Conservation (phyloP, 2,888 invertebrate genomes). For the Tenthredo notha region DNA sequence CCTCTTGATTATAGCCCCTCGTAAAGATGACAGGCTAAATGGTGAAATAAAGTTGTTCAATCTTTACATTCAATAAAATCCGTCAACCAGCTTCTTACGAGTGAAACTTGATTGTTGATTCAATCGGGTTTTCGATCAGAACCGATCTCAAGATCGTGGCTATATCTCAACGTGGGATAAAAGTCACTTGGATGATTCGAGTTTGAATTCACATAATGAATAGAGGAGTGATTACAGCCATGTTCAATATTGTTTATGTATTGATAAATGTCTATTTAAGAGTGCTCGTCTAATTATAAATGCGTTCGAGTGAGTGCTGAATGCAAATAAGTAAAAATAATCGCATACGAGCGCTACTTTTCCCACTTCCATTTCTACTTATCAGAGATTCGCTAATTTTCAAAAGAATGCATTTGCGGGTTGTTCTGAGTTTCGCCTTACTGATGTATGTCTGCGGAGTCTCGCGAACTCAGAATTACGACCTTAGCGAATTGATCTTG, state of each 20-base stretch:
- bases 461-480: neutral
- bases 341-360: too few relatives aligned
- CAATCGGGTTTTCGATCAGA: neutral
- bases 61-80: neutral
- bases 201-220: neutral
- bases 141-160: neutral
- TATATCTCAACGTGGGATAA: neutral
- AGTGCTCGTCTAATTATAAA: neutral
- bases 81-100: neutral
- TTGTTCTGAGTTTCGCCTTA: neutral
- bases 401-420: neutral
- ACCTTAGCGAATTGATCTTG: conserved; percentile 23
- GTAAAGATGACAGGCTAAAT: neutral
- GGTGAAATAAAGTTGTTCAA: neutral
- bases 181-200: neutral
- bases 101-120: neutral
- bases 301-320: neutral
- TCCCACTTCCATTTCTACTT: too few relatives aligned
- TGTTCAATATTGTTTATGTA: neutral
- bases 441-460: neutral
- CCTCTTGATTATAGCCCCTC: neutral
- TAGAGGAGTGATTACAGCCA: neutral
- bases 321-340: neutral
- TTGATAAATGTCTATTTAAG: neutral
- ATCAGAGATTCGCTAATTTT: too few relatives aligned